Conservation (phyloP, 2,888 invertebrate species). For the Escarpia spicata region DNA sequence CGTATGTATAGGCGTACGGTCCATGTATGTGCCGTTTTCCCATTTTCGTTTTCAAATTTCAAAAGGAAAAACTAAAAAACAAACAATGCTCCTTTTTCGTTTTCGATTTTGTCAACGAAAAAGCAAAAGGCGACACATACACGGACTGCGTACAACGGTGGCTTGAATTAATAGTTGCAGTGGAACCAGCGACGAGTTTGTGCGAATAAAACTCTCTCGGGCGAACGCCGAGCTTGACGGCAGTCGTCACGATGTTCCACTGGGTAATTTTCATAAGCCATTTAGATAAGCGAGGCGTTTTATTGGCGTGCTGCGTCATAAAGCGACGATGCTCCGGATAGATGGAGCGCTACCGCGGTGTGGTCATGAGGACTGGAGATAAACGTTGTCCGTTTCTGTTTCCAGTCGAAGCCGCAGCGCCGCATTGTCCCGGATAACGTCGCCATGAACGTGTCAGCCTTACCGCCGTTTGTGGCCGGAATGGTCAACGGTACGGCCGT, state of each 20-base stretch:
- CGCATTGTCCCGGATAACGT: not conserved
- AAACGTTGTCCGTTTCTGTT: not conserved
- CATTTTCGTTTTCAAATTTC: no score
- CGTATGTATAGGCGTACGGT: not conserved
- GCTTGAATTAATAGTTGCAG: not conserved
- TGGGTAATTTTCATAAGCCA: not conserved
- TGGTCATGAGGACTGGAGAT: not conserved
- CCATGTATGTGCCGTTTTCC: no score
- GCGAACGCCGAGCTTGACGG: not conserved
- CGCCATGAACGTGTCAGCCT: not conserved
- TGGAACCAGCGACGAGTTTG: not conserved
- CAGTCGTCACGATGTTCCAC: not conserved
- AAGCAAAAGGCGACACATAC: no score
- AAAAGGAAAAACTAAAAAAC: no score
- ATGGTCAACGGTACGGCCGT: not conserved
- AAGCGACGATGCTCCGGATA: not conserved
- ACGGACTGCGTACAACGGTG: not conserved
- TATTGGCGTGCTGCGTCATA: not conserved
- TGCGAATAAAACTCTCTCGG: not conserved
- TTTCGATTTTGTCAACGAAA: no score
- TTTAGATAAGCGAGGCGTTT: conserved; percentile 5
- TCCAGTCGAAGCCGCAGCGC: not conserved
- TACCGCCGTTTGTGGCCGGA: not conserved
- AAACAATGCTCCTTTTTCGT: no score
- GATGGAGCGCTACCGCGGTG: not conserved